Percentiles rank a stretch among this genome's conserved stretches.
These are phyloP conservation scores for Caerostris extrusa DNA, from an alignment of 1,140 invertebrate genomes.

Conservation along the genomic window DNA sequence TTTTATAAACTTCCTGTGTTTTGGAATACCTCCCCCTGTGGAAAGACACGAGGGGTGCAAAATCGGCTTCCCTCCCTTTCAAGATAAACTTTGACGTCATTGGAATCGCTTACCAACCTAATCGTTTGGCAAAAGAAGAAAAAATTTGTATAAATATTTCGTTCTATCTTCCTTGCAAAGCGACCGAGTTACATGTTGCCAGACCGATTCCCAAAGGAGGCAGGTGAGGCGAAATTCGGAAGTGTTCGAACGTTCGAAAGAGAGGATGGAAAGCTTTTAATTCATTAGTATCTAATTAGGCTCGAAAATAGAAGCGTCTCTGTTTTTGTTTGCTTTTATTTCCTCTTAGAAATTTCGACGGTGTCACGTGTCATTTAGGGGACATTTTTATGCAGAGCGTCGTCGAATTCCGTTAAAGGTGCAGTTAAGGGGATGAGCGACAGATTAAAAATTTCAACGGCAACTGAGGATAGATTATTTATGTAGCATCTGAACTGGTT, in stretches of 20 bases:
- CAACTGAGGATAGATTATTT: not conserved
- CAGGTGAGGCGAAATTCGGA: not conserved
- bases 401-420: too few relatives aligned
- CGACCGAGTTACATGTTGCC: not conserved
- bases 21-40: not conserved
- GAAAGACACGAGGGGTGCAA: too few relatives aligned
- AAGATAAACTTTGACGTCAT: conserved; percentile 27
- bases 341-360: not conserved
- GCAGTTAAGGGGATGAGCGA: not conserved
- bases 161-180: not conserved
- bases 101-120: not conserved
- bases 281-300: conserved; percentile 28
- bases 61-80: not conserved
- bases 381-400: not conserved
- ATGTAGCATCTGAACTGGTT: too few relatives aligned
- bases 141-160: not conserved
- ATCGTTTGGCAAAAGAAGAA: conserved; percentile 7
- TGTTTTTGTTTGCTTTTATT: conserved; percentile 7
- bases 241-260: not conserved
- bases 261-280: conserved; percentile 4
- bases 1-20: not conserved
- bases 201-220: not conserved
- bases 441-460: not conserved
- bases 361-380: not conserved
- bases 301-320: not conserved